Conservation (phyloP, 2,888 invertebrate genomes). For the Dicyrtomina minuta region DNA sequence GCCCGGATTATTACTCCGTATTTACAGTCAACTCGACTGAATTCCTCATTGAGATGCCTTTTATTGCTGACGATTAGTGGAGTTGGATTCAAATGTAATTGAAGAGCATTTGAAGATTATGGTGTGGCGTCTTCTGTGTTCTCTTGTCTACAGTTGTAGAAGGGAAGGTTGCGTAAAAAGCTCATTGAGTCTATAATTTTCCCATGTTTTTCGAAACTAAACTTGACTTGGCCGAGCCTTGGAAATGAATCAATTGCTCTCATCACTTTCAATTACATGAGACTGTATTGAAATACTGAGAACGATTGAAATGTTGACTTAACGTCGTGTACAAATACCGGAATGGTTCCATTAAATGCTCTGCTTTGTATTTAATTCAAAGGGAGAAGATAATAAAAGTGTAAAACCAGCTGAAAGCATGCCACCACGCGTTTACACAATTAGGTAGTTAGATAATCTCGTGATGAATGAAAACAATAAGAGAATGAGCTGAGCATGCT, state of each 20-base stretch:
- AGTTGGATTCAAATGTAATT: constrained; percentile 15
- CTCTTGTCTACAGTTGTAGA: neutral
- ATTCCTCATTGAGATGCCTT: constrained; percentile 18
- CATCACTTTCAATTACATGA: neutral
- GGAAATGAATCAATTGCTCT: neutral
- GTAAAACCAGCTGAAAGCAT: constrained; percentile 12
- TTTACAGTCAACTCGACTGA: constrained; percentile 20
- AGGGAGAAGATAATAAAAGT: constrained; percentile 3
- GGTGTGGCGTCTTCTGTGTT: neutral
- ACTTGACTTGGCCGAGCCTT: neutral
- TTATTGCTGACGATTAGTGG: constrained; percentile 22
- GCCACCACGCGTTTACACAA: constrained; percentile 17
- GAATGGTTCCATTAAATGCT: constrained; percentile 10
- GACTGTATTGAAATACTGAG: neutral
- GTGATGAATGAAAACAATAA: constrained; percentile 21
- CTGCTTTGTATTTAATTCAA: constrained; percentile 15
- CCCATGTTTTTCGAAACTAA: neutral
- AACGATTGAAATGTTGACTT: neutral
- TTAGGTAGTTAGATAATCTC: constrained; percentile 11
- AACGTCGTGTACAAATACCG: neutral
- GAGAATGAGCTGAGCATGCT: constrained; percentile 14
- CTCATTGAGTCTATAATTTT: neutral
- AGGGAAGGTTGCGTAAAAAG: neutral
- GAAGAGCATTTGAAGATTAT: constrained; percentile 23
- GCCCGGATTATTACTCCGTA: constrained; percentile 22